Percentiles rank a stretch among this genome's conserved stretches.
These are phyloP conservation scores for Danaus chrysippus DNA, from an alignment of 2,888 invertebrate genomes.

Conservation along the genomic window DNA sequence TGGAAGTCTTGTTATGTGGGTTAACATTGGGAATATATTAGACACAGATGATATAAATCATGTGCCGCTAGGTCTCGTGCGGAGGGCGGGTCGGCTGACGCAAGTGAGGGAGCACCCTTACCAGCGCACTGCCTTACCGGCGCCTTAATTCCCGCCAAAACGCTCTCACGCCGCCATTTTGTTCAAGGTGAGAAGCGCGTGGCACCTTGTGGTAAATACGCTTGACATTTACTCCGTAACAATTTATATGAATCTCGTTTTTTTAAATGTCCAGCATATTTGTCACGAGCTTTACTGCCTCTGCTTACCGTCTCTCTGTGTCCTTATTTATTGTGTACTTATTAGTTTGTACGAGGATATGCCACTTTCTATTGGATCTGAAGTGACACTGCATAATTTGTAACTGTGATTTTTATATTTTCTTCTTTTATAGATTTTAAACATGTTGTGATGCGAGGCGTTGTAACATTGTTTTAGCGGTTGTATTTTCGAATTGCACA, in stretches of 20 bases:
- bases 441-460: conserved; percentile 71
- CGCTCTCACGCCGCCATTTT: conserved; percentile 77
- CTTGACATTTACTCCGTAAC: conserved; percentile 42
- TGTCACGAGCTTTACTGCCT: conserved; percentile 60
- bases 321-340: conserved; percentile 73
- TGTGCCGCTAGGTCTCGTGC: conserved; percentile 89
- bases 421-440: conserved; percentile 71
- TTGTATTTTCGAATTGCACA: conserved; percentile 42
- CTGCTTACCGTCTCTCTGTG: conserved; percentile 74
- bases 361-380: conserved; percentile 69
- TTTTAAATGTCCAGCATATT: conserved; percentile 43
- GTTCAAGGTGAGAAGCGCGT: conserved; percentile 77
- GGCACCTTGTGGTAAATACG: conserved; percentile 56
- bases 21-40: conserved; percentile 41
- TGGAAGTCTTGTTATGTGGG: conserved; percentile 32
- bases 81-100: conserved; percentile 90
- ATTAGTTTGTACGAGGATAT: conserved; percentile 65
- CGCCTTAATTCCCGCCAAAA: conserved; percentile 82
- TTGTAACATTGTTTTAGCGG: conserved; percentile 42
- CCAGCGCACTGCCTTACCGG: conserved; percentile 90
- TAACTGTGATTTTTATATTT: conserved; percentile 78
- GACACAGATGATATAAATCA: conserved; percentile 66
- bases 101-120: conserved; percentile 98
- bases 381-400: conserved; percentile 78
- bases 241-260: conserved; percentile 20